A percentile compares a stretch with the other conserved stretches of the same genome.
Conservation (phyloP, 1,140 invertebrate genomes). For the Drosophila elegans region DNA sequence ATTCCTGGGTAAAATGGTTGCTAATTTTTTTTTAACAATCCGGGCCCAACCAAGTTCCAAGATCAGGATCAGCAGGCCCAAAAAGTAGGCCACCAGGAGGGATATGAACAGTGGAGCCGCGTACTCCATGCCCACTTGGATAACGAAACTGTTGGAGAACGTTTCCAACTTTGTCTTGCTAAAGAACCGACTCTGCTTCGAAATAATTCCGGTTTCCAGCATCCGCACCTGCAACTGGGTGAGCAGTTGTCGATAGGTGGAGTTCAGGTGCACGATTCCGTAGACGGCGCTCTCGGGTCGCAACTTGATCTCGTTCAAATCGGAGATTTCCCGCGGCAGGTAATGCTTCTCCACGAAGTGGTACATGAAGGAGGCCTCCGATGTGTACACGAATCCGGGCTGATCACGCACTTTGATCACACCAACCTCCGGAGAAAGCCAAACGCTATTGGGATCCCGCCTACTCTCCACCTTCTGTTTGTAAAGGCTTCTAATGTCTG, state of each 20-base stretch:
- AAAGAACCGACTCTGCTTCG: conserved; percentile 62
- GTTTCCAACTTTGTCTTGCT: conserved; percentile 66
- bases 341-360: conserved; percentile 68
- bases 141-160: conserved; percentile 69
- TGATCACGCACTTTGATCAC: conserved; percentile 64
- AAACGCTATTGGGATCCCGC: conserved; percentile 50
- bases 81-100: conserved; percentile 50
- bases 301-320: conserved; percentile 73
- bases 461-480: conserved; percentile 63
- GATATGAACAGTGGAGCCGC: conserved; percentile 71
- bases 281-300: conserved; percentile 61
- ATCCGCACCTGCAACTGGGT: conserved; percentile 56
- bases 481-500: conserved; percentile 64
- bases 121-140: conserved; percentile 82
- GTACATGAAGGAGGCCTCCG: conserved; percentile 69
- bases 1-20: background rate
- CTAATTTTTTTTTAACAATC: conserved; percentile 3
- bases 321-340: conserved; percentile 76
- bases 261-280: conserved; percentile 59
- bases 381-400: conserved; percentile 74
- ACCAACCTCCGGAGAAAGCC: conserved; percentile 58
- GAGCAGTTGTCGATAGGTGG: conserved; percentile 65
- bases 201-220: conserved; percentile 65
- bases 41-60: conserved; percentile 56
- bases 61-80: conserved; percentile 49